Percentiles rank a stretch among this genome's conserved stretches.
phyloP scores from a whole-genome alignment of 1,140 invertebrate species.

The Cardiocondyla obscurior region DNA sequence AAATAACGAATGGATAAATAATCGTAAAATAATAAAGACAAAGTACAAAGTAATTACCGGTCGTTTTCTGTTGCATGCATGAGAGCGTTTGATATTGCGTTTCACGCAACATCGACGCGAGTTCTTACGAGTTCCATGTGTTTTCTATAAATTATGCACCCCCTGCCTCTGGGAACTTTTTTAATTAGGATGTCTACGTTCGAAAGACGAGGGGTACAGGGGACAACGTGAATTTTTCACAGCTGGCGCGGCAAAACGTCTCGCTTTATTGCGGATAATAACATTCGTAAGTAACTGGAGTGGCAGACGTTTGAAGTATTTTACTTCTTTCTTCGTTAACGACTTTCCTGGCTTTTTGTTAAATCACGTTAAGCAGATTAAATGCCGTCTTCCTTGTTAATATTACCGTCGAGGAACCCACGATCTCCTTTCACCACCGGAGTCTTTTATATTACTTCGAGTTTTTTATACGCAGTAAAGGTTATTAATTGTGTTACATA shows the following conservation, averaged over 20 bases:
- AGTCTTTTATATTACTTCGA: not conserved
- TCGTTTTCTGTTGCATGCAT: not conserved
- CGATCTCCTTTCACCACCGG: not conserved
- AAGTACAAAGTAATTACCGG: not conserved
- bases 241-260: constrained; percentile 23
- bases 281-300: constrained; percentile 28
- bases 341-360: constrained; percentile 39
- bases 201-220: not conserved
- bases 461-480: not conserved
- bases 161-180: not conserved
- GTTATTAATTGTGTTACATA: not conserved
- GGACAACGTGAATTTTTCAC: constrained; percentile 39
- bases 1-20: constrained; percentile 60
- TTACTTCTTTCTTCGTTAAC: constrained; percentile 50
- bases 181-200: constrained; percentile 25
- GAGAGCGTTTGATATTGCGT: constrained; percentile 51
- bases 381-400: constrained; percentile 38
- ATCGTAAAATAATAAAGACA: constrained; percentile 11
- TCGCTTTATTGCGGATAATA: constrained; percentile 40
- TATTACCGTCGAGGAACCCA: constrained; percentile 5
- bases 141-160: not conserved
- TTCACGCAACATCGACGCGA: not conserved
- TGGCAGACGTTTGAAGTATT: constrained; percentile 44
- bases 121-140: not conserved
- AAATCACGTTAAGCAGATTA: constrained; percentile 53